Base-by-base conservation (phyloP, 2,113 vertebrate species). In the Lophura nycthemera region DNA sequence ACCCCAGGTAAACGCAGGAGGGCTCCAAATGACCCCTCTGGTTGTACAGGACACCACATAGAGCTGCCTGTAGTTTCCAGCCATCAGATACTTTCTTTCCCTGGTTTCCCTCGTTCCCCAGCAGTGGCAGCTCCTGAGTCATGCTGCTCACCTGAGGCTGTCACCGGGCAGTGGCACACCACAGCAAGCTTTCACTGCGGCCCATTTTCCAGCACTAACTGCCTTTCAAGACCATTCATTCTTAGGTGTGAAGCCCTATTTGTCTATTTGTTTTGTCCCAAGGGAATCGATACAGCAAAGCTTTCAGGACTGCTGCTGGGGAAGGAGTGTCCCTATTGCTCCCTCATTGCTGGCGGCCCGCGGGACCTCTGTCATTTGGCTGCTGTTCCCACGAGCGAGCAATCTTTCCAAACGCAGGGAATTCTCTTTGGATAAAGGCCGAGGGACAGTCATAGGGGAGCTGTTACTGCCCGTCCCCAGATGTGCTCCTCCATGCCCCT, bases 401-500 rank as follows among this genome's bases (percentile, higher is more conserved):
- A 89, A 52, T 75, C 79, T 86, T 91, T 80, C 92, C 72, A 92
- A 95, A 92, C 6, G 50, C 83, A 95, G 89, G 95, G 93, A 92
- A 88, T 85, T 95, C 91, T 85, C 91, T 83, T 60, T 1, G 32
- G 79, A 87, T 76, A 67, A 67, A 70, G 67, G 56, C 29, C 54
- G 38, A 69, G 56, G 50, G 64, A 70, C 79, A 2, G 13, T 30
- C 86, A 75, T 30, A 40, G 92, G 80, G 69, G 81, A 64, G 60
- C 79, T 78, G 5, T n/a, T 30, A 57, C 61, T 88, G 59, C 10
- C 69, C n/a, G 54, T 89, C 61, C 73, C 82, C 43, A 82, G 1
- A 43, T 4, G 10, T 66, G 27, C 42, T 71, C 36, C 77, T 78
- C 42, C 45, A 5, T 40, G 57, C 57, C 45, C 42, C 82, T 70